phyloP scores from a whole-genome alignment of 2,113 vertebrate species.

The Melanostigma gelatinosum region DNA sequence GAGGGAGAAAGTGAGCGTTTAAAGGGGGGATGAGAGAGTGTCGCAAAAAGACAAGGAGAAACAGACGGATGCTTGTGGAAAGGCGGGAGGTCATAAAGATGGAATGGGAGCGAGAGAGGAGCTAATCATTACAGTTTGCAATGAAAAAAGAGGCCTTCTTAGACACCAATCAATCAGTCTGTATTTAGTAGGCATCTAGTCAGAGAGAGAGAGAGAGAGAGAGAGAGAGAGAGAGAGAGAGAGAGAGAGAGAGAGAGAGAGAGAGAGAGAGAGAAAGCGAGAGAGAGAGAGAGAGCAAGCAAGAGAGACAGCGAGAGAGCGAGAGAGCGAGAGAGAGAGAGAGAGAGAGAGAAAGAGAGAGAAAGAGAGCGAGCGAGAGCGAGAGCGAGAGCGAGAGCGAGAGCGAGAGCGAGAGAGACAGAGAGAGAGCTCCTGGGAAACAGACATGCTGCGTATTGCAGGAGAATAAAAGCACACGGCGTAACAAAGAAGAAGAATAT shows the following conservation, averaged over 20 bases:
- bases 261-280: no score
- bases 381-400: not conserved
- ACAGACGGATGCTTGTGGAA: slow-evolving; percentile 37
- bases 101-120: slow-evolving; percentile 26
- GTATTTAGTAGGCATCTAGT: slow-evolving; percentile 54
- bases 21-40: slow-evolving; percentile 25
- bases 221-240: no score
- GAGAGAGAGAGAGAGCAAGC: no score
- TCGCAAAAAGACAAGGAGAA: slow-evolving; percentile 22
- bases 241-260: no score
- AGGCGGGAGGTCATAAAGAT: slow-evolving; percentile 30
- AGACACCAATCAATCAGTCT: slow-evolving; percentile 66
- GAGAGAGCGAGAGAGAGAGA: not conserved
- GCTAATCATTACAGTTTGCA: slow-evolving; percentile 69
- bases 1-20: slow-evolving; percentile 8
- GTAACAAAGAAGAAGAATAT: slow-evolving; percentile 20
- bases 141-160: slow-evolving; percentile 52
- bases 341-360: no score
- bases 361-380: no score
- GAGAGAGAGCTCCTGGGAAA: slow-evolving; percentile 20
- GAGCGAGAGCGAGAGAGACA: no score
- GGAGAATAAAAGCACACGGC: slow-evolving; percentile 2
- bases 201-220: not conserved
- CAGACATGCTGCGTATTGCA: not conserved
- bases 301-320: no score